Base-by-base conservation (phyloP, 1,140 invertebrate genomes). In the Lasaia peninsularis region DNA sequence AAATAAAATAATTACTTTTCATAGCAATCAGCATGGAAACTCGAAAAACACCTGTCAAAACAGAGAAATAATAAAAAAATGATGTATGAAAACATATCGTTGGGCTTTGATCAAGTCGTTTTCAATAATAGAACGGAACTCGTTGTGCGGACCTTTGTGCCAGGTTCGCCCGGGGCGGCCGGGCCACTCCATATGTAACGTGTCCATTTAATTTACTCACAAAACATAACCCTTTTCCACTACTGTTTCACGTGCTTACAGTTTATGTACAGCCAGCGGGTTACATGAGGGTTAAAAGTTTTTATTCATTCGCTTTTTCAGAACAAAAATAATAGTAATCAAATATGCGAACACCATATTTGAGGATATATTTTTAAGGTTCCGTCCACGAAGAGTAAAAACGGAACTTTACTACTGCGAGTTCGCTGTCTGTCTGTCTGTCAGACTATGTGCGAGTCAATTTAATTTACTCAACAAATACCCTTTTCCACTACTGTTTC, bases 71-170 rank as follows among this genome's bases (percentile, higher is more conserved):
- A 44, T 20, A 74, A 73, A 78, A 81, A 78, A 75, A 73, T 67
- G 75, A 75, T 80, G 74, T 79, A 78, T 74, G 80, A 69, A 76
- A 78, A 80, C 79, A 75, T 83, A 78, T 80, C 80, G 76, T 75
- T 71, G 73, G 72, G 75, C 83, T 86, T 86, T 84, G 83, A 86
- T 86, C 83, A 81, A 74, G 80, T 75, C 80, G 75, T 84, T 81
- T 81, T 82, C 83, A 82, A 84, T 86, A 84, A 80, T 84, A 78
- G 66, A 80, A 70, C 63, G 65, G 68, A 69, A 60, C 66, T 70
- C 60, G 48, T 21, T 40, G 37, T 21, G 20, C 20, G 60, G 40
- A 70, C 75, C 78, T 86, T 85, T 86, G 78, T 84, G 58, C 64
- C 64, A 57, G 54, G 56, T 63, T 56, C 56, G 75, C 75, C 75